phyloP scores from a whole-genome alignment of 2,113 vertebrate genomes.

The Scartelaos histophorus region DNA sequence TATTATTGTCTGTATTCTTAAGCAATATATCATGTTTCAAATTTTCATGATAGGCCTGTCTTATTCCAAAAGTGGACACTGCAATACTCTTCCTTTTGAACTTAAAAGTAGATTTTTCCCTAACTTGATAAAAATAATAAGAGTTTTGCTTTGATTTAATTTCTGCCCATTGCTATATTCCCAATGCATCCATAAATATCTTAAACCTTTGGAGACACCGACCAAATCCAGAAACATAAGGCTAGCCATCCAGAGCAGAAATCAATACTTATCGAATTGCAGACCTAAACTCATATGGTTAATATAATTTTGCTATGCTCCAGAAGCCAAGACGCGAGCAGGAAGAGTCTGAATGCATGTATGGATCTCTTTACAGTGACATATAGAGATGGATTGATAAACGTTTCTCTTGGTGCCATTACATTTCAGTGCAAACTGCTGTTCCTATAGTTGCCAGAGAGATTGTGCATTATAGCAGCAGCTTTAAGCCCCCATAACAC shows the following conservation, averaged over 20 bases:
- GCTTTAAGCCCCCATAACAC: conserved; percentile 26
- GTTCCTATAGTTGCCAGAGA: conserved; percentile 22
- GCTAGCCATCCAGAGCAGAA: conserved; percentile 10
- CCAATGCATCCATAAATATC: conserved; percentile 28
- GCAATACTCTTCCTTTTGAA: background rate
- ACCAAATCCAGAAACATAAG: conserved; percentile 38
- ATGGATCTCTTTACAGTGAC: conserved; percentile 45
- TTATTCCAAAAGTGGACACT: background rate
- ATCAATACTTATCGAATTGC: conserved; percentile 50
- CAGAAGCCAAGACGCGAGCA: conserved; percentile 16
- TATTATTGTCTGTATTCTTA: too few relatives aligned
- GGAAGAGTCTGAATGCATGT: conserved; percentile 24
- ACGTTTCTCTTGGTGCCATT: conserved; percentile 10
- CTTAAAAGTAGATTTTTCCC: background rate
- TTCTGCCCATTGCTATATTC: background rate
- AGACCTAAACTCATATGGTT: conserved; percentile 22
- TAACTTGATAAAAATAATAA: background rate
- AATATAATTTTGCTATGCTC: conserved; percentile 43
- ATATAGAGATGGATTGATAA: conserved; percentile 42
- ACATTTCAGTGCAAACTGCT: conserved; percentile 38
- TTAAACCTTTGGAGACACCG: conserved; percentile 30
- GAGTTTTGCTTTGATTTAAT: background rate
- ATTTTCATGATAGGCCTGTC: background rate
- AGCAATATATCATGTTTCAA: too few relatives aligned
- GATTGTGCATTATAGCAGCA: conserved; percentile 34